A percentile compares a stretch with the other conserved stretches of the same genome.
Conservation (phyloP, 2,888 invertebrate genomes). For the Escarpia spicata region DNA sequence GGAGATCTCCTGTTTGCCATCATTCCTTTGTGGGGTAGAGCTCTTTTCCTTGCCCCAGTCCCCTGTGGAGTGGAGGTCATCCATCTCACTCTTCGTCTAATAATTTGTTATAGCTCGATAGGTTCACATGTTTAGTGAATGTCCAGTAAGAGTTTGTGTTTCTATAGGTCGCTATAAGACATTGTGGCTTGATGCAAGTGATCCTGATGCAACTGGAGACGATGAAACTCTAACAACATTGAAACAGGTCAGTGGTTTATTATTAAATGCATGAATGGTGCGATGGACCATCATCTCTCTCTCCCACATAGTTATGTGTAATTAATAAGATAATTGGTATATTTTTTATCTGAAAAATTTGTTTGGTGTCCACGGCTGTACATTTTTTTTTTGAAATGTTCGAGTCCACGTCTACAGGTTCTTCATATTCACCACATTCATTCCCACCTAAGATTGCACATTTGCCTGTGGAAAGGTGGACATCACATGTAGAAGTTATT, state of each 20-base stretch:
- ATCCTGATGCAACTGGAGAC: not conserved
- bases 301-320: too few species aligned
- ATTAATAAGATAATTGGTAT: too few species aligned
- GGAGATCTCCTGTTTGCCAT: too few species aligned
- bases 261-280: not conserved
- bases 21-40: too few species aligned
- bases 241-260: not conserved
- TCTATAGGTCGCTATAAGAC: constrained; percentile 3
- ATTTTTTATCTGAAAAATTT: too few species aligned
- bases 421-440: too few species aligned
- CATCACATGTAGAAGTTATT: too few species aligned
- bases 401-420: too few species aligned
- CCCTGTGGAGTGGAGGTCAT: not conserved
- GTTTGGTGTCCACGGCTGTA: too few species aligned
- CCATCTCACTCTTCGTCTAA: not conserved
- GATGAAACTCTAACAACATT: not conserved
- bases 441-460: too few species aligned
- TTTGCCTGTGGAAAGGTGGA: too few species aligned
- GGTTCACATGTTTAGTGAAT: not conserved
- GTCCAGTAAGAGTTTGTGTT: not conserved
- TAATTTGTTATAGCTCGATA: not conserved
- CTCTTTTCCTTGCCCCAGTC: not conserved
- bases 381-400: too few species aligned
- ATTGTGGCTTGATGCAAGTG: not conserved
- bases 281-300: not conserved